Base-by-base conservation (phyloP, 1,140 invertebrate species). In the Zaprionus gabonicus region DNA sequence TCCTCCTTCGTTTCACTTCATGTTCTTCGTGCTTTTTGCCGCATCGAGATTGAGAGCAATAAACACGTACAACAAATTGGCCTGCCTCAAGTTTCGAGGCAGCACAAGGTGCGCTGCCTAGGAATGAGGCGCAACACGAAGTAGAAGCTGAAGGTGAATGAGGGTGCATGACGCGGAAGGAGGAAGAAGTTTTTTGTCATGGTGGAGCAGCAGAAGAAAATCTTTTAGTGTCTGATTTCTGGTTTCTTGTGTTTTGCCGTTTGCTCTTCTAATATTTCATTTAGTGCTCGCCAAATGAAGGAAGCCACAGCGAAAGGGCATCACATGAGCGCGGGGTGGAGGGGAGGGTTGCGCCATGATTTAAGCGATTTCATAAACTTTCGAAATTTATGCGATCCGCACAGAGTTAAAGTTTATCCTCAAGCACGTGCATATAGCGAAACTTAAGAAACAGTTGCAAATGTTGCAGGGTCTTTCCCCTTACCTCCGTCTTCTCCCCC, bases 61-160 rank as follows among this genome's bases (percentile, higher is more conserved):
- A 81, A 81, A 78, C 76, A 78, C 76, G 71, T 78, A 68, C 67
- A 78, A 58, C 71, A 78, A 78, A 78, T 78, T 81, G 66, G 56
- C 67, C 65, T 66, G 75, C 60, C 60, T 70, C 76, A 62, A 78
- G 76, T 70, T 65, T 65, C 78, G 55, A 59, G 60, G 41, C 73
- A 20, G 60, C 68, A 76, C 72, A 62, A 20, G 20, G 69, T 36
- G 23, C 36, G 20, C 23, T 12, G 23, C n/a, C 13, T 17, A 31
- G 31, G 31, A 0, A 31, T 1, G 12, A 49, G 41, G 28, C 12
- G 9, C 31, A 34, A 31, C 17, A 34, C 13, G 12, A 51, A 20
- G 28, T 17, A 12, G 41, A 3, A 46, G 9, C 7, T 10, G 9
- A 31, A 31, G 31, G 31, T 10, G 31, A 34, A 34, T 0, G 31